Conservation (phyloP, 2,113 vertebrate genomes). For the Oncorhynchus kisutch region DNA sequence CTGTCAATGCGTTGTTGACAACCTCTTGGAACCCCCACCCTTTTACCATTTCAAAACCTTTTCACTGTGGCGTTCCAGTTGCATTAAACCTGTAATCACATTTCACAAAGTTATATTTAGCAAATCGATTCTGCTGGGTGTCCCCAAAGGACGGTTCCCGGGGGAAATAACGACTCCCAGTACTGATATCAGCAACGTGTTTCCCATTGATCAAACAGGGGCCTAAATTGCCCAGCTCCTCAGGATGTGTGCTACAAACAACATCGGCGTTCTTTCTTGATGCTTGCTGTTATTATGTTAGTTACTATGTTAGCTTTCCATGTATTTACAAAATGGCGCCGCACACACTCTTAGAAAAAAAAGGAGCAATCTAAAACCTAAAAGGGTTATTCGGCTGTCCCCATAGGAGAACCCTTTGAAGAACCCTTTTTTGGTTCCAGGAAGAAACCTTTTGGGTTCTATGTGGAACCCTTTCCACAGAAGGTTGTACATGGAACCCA, state of each 20-base stretch:
- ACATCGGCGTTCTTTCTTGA: slow-evolving; percentile 44
- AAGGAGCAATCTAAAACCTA: no score
- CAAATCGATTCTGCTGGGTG: slow-evolving; percentile 50
- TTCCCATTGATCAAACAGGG: slow-evolving; percentile 68
- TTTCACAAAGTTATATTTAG: slow-evolving; percentile 70
- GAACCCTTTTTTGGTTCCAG: no score
- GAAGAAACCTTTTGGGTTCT: no score
- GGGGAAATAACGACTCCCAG: slow-evolving; percentile 64
- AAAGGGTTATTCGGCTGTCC: no score
- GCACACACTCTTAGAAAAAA: slow-evolving; percentile 16
- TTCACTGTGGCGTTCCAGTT: slow-evolving; percentile 25
- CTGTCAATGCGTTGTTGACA: slow-evolving; percentile 28
- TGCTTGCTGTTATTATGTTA: slow-evolving; percentile 27
- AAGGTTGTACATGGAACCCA: no score
- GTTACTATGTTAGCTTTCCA: slow-evolving; percentile 24
- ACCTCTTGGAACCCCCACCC: slow-evolving; percentile 14
- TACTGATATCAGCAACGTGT: slow-evolving; percentile 59
- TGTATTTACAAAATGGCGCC: slow-evolving; percentile 8
- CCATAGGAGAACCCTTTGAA: no score
- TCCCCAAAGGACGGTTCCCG: slow-evolving; percentile 50
- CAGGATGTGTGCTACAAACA: slow-evolving; percentile 46
- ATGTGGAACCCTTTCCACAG: no score
- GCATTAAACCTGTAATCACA: slow-evolving; percentile 62
- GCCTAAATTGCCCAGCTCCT: slow-evolving; percentile 51
- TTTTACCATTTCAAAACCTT: slow-evolving; percentile 63